Evolutionary conservation across 2,797 vertebrate species (phyloP).

Genomic region (Sitta carolinensis): DNA sequence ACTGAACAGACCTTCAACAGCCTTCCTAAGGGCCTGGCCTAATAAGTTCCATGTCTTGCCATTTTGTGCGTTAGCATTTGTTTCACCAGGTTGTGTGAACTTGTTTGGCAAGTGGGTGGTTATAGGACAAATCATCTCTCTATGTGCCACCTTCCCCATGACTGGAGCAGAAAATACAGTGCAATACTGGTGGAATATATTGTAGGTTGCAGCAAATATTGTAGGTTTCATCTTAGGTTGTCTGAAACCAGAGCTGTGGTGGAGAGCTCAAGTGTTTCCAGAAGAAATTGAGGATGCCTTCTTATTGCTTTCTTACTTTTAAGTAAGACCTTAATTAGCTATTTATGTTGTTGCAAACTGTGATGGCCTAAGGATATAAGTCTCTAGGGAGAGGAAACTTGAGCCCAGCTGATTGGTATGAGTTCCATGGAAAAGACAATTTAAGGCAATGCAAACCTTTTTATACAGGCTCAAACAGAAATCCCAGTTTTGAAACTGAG

Average conservation of each 20-base stretch:
- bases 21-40: background rate
- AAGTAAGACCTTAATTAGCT: slow-evolving; percentile 61
- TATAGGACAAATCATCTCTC: background rate
- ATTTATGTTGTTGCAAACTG: slow-evolving; percentile 44
- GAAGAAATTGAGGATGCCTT: background rate
- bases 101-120: background rate
- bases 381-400: slow-evolving; percentile 5
- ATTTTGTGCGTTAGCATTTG: background rate
- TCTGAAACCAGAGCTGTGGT: background rate
- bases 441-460: background rate
- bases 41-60: background rate
- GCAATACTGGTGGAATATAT: background rate
- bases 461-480: slow-evolving; percentile 4
- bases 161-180: background rate
- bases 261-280: slow-evolving; percentile 4
- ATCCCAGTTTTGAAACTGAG: background rate
- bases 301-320: slow-evolving; percentile 52
- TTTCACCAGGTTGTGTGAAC: background rate
- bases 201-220: background rate
- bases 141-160: background rate
- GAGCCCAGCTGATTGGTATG: background rate
- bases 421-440: slow-evolving; percentile 10
- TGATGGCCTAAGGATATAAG: slow-evolving; percentile 30
- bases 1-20: background rate
- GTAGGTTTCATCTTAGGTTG: background rate